Conservation (phyloP, 1,140 invertebrate species). For the Sitophilus oryzae region DNA sequence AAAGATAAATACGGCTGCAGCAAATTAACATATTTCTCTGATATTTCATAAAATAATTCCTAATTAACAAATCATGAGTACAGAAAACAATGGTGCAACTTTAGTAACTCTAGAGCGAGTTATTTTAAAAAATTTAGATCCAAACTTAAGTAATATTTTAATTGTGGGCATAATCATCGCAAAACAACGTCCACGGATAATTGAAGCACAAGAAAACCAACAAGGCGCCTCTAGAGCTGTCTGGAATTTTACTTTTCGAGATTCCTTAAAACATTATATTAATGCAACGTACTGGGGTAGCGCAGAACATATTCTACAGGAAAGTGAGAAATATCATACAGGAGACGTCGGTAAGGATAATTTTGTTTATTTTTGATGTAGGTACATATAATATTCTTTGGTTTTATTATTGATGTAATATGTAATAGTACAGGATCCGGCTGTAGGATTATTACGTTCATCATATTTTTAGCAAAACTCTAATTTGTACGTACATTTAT, state of each 20-base stretch:
- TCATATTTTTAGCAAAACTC: too few relatives aligned
- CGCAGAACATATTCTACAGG: slow-evolving; percentile 51
- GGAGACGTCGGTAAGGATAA: slow-evolving; percentile 49
- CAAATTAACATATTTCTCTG: too few relatives aligned
- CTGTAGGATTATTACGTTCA: too few relatives aligned
- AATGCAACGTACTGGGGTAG: slow-evolving; percentile 64
- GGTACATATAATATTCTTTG: neutral
- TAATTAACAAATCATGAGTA: too few relatives aligned
- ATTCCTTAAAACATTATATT: slow-evolving; percentile 60
- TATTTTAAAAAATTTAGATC: slow-evolving; percentile 30
- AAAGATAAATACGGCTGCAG: too few relatives aligned
- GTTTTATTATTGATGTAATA: slow-evolving; percentile 8
- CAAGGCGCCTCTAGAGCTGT: slow-evolving; percentile 41
- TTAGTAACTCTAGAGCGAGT: slow-evolving; percentile 31
- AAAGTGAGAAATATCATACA: slow-evolving; percentile 54
- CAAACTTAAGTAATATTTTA: slow-evolving; percentile 33
- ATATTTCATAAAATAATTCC: too few relatives aligned
- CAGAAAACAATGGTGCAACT: too few relatives aligned
- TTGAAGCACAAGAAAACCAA: slow-evolving; percentile 22
- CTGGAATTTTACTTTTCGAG: slow-evolving; percentile 63
- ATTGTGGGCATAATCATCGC: slow-evolving; percentile 39
- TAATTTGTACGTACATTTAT: too few relatives aligned
- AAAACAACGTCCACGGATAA: slow-evolving; percentile 34
- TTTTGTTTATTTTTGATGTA: neutral
- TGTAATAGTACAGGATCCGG: neutral